These are phyloP conservation scores for Semnornis frantzii DNA, from an alignment of 2,113 vertebrate species.

Conservation along the genomic window DNA sequence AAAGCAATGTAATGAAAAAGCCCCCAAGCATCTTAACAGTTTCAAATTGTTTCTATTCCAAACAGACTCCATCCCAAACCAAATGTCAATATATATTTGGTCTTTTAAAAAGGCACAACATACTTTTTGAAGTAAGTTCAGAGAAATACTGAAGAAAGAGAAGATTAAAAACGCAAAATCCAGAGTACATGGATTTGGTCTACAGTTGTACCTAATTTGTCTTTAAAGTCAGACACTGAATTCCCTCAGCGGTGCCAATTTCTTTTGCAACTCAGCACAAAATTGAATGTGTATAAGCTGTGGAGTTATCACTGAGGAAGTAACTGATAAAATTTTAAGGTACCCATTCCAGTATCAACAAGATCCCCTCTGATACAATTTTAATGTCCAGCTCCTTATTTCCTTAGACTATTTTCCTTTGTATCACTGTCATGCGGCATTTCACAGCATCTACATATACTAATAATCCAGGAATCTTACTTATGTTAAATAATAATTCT, in stretches of 20 bases:
- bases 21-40: slow-evolving; percentile 31
- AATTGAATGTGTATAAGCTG: background rate
- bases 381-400: background rate
- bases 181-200: background rate
- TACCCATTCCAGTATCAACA: background rate
- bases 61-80: slow-evolving; percentile 21
- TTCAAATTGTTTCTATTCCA: slow-evolving; percentile 48
- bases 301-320: background rate
- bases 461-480: background rate
- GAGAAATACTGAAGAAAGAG: background rate
- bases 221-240: background rate
- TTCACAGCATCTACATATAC: background rate
- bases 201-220: background rate
- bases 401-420: slow-evolving; percentile 11
- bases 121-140: slow-evolving; percentile 9
- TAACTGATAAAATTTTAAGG: background rate
- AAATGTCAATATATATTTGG: slow-evolving; percentile 56
- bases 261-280: background rate
- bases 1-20: slow-evolving; percentile 43
- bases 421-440: background rate
- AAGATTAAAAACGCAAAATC: background rate
- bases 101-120: slow-evolving; percentile 2
- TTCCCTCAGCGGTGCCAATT: background rate
- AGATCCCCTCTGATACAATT: background rate
- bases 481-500: background rate